These are phyloP conservation scores for Emydura subglobosa DNA, from an alignment of 2,113 vertebrate species.

Conservation along the genomic window DNA sequence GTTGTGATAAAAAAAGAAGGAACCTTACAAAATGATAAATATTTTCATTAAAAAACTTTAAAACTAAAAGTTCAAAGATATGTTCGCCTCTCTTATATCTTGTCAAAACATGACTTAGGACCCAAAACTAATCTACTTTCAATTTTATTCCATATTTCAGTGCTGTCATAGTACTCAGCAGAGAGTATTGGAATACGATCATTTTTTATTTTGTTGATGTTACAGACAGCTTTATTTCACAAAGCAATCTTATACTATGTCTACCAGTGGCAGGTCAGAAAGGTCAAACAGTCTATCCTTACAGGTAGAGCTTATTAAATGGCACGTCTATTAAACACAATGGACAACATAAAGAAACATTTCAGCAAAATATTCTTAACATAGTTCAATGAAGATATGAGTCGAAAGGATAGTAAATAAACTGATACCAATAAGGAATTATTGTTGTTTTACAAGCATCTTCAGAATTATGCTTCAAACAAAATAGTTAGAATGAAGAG, in stretches of 20 bases:
- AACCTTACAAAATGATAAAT: conserved; percentile 86
- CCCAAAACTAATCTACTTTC: conserved; percentile 96
- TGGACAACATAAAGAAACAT: conserved; percentile 83
- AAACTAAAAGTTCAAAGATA: conserved; percentile 87
- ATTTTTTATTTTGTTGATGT: conserved; percentile 96
- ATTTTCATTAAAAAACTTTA: conserved; percentile 90
- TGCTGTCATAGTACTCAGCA: conserved; percentile 89
- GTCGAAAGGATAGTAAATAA: conserved; percentile 74
- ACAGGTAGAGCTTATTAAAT: conserved; percentile 87
- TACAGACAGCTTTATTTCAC: conserved; percentile 99
- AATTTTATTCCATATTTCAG: conserved; percentile 99
- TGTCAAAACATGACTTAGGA: conserved; percentile 97
- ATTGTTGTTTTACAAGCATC: conserved; percentile 58
- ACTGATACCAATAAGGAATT: conserved; percentile 56
- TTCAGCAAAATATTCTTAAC: conserved; percentile 80
- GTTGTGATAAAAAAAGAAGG: conserved; percentile 82
- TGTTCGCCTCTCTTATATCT: conserved; percentile 84
- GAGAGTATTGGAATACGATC: conserved; percentile 88
- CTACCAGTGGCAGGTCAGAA: conserved; percentile 90
- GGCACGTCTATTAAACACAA: conserved; percentile 79
- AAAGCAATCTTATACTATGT: conserved; percentile 97
- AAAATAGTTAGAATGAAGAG: conserved; percentile 55
- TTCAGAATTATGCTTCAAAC: conserved; percentile 68
- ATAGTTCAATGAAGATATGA: conserved; percentile 76
- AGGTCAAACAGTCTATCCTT: conserved; percentile 89